These are phyloP conservation scores for Zoanthus solanderi DNA, from an alignment of 92 coral and sea anemone species.

Conservation along the genomic window DNA sequence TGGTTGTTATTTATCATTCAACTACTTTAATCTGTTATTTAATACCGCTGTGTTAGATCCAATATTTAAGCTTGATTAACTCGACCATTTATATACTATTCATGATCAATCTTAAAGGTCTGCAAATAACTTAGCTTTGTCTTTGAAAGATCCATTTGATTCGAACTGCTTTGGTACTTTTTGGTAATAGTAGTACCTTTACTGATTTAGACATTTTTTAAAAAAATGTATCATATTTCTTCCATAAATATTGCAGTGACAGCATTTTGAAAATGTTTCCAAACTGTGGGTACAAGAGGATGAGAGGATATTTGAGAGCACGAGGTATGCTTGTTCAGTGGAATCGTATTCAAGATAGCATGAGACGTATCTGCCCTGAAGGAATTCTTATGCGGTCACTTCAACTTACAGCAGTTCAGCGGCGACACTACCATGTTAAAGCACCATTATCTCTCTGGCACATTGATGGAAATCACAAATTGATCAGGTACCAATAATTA, in stretches of 20 bases:
- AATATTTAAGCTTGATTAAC: not conserved
- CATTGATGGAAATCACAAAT: conserved; percentile 63
- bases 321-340: conserved; percentile 60
- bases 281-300: conserved; percentile 69
- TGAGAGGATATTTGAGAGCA: no score
- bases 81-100: not conserved
- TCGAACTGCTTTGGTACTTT: conserved; percentile 11
- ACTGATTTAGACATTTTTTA: not conserved
- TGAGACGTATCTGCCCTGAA: conserved; percentile 77
- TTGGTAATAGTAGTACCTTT: conserved; percentile 12
- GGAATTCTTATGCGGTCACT: conserved; percentile 70
- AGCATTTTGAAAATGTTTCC: conserved; percentile 66
- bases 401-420: conserved; percentile 60
- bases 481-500: conserved; percentile 57
- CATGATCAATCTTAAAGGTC: not conserved
- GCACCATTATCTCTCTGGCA: conserved; percentile 67
- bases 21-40: not conserved
- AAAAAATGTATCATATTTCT: not conserved
- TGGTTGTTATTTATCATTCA: no score
- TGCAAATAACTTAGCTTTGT: conserved; percentile 21
- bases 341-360: conserved; percentile 67
- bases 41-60: not conserved
- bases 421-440: conserved; percentile 53
- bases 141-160: conserved; percentile 10
- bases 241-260: not conserved